Evolutionary conservation across 2,113 vertebrate genomes (phyloP).

Genomic region (Thunnus maccoyii): DNA sequence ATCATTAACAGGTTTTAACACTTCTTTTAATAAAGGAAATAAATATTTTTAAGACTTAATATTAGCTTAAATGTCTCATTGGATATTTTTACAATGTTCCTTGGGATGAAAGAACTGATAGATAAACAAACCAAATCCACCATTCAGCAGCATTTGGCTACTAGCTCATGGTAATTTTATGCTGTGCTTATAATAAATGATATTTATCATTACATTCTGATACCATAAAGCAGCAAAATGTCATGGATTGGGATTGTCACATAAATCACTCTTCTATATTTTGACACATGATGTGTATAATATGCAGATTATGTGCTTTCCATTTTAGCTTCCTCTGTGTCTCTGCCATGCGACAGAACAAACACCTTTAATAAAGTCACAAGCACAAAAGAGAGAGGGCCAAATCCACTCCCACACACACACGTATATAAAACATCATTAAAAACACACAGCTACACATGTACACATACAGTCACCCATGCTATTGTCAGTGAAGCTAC

Average conservation of each 20-base stretch:
- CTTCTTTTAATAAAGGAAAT: not conserved
- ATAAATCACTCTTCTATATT: constrained; percentile 75
- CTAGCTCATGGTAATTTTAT: constrained; percentile 56
- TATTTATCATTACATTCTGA: constrained; percentile 72
- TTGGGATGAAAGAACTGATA: constrained; percentile 46
- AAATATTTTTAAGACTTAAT: constrained; percentile 9
- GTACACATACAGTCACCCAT: constrained; percentile 30
- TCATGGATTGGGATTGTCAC: constrained; percentile 61
- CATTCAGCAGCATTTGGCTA: constrained; percentile 65
- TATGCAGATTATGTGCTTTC: constrained; percentile 75
- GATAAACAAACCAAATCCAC: constrained; percentile 67
- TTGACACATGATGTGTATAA: constrained; percentile 78
- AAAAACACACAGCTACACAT: constrained; percentile 44
- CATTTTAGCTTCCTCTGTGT: constrained; percentile 69
- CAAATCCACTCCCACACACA: constrained; percentile 86
- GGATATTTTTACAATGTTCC: constrained; percentile 67
- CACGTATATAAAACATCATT: constrained; percentile 38
- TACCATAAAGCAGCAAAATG: constrained; percentile 65
- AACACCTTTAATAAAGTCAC: constrained; percentile 85
- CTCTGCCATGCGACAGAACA: constrained; percentile 66
- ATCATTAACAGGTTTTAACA: not conserved
- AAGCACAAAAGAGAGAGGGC: constrained; percentile 90
- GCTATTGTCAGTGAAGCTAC: constrained; percentile 66
- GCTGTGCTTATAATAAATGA: constrained; percentile 66
- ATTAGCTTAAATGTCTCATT: constrained; percentile 44